Base-by-base conservation (phyloP, 2,888 invertebrate species). In the Trissolcus japonicus region DNA sequence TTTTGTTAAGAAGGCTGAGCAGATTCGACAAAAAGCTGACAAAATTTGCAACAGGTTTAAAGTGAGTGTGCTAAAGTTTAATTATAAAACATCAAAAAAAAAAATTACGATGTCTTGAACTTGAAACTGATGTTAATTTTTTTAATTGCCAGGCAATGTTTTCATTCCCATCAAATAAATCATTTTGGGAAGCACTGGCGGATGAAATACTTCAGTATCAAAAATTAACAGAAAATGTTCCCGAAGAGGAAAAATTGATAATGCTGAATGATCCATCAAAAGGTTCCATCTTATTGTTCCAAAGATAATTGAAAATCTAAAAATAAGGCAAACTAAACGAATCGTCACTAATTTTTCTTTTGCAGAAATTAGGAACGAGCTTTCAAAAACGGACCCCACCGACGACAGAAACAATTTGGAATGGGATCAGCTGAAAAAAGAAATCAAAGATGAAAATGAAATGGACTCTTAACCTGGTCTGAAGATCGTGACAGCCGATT, bases 161-260 rank as follows among this genome's bases (percentile, higher is more conserved):
- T 83, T 90, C 90, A 0, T 89, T 92, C 21, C 92, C 93, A 0
- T 91, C 92, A 11, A 92, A 92, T 0, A 89, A 92, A 40, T 91
- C 93, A 0, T 95, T 95, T 88, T 94, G 93, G 93, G 93, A 94
- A 76, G 91, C 91, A 55, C 95, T 95, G 89, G 91, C 92, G 4
- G 92, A 93, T 63, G 91, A 94, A 79, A 93, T 94, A 0, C 89
- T 91, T 4, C 91, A 91, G 66, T 95, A 95, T 88, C 93, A 93
- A 86, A 91, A 92, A 67, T 91, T 91, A 40, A 94, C 94, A 0
- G 91, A 92, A 71, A 91, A 92, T 76, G 89, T 95, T 80, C 88
- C 90, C 0, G 90, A 92, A 0, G 91, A 92, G 59, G 92, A 93
- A 81, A 85, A 93, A 35, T 90, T 35, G 35, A 6, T 11, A 35